A percentile compares a stretch with the other conserved stretches of the same genome.
These are phyloP conservation scores for Petroica traversi DNA, from an alignment of 2,113 vertebrate species.

Conservation along the genomic window DNA sequence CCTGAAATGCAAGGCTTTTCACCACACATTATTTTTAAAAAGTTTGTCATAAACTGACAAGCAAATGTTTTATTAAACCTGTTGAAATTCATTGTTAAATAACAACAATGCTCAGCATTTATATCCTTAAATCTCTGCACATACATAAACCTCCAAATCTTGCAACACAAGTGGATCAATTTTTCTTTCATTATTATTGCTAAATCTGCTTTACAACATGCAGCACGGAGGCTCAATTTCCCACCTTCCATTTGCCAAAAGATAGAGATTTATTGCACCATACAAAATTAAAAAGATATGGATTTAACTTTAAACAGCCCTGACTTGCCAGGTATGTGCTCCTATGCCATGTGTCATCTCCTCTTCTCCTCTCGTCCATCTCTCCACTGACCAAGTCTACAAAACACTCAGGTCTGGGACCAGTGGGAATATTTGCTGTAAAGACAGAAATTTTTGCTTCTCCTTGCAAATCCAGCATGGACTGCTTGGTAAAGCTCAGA, in stretches of 20 bases:
- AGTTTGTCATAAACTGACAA: slow-evolving; percentile 28
- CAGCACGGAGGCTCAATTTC: not conserved
- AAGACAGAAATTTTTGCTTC: not conserved
- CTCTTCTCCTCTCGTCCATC: not conserved
- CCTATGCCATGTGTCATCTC: not conserved
- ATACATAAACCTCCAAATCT: not conserved
- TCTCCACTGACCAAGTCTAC: not conserved
- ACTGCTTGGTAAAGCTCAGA: not conserved
- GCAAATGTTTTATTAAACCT: slow-evolving; percentile 29
- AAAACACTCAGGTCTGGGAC: not conserved
- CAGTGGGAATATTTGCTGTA: not conserved
- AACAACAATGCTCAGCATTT: slow-evolving; percentile 18
- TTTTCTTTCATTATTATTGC: slow-evolving; percentile 22
- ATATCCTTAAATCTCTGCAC: slow-evolving; percentile 8
- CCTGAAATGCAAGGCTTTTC: not conserved
- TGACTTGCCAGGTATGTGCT: not conserved
- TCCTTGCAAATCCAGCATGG: not conserved
- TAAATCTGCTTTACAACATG: not conserved
- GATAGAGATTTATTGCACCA: not conserved
- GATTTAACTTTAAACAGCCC: not conserved
- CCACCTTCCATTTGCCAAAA: not conserved
- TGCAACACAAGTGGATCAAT: not conserved
- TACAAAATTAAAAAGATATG: not conserved
- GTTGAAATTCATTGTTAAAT: slow-evolving; percentile 33
- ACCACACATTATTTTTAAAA: not conserved